A percentile compares a stretch with the other conserved stretches of the same genome.
Evolutionary conservation across 1,140 invertebrate species (phyloP).

Genomic region (Euwallacea similis): DNA sequence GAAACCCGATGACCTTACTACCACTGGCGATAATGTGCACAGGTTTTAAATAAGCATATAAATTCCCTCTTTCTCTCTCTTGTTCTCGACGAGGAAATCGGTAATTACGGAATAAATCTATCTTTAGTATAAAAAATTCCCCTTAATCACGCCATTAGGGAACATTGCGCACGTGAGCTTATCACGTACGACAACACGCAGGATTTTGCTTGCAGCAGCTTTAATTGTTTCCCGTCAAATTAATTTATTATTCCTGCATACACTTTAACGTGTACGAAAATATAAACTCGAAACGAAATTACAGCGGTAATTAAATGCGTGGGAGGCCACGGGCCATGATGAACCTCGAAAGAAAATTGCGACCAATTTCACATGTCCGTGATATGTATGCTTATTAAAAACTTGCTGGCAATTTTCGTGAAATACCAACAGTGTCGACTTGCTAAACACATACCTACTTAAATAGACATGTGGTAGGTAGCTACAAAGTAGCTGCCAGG

Average conservation of each 20-base stretch:
- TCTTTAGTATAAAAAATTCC: slow-evolving; percentile 10
- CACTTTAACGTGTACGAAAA: background rate
- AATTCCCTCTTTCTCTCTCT: slow-evolving; percentile 7
- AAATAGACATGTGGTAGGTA: too few relatives aligned
- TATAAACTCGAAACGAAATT: too few relatives aligned
- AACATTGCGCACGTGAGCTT: slow-evolving; percentile 14
- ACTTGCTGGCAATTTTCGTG: too few relatives aligned
- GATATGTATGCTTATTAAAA: too few relatives aligned
- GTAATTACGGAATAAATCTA: slow-evolving; percentile 29
- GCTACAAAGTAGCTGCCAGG: too few relatives aligned
- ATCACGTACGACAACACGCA: slow-evolving; percentile 19
- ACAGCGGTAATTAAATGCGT: too few relatives aligned
- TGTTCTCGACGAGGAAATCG: slow-evolving; percentile 26
- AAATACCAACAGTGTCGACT: too few relatives aligned
- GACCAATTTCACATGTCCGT: too few relatives aligned
- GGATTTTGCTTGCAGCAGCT: background rate
- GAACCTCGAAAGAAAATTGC: too few relatives aligned
- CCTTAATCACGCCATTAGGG: slow-evolving; percentile 19
- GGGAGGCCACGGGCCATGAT: too few relatives aligned
- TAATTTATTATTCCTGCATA: background rate
- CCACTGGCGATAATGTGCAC: slow-evolving; percentile 22
- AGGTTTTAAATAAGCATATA: slow-evolving; percentile 29
- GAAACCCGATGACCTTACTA: slow-evolving; percentile 34
- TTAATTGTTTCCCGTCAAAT: too few relatives aligned
- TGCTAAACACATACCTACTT: too few relatives aligned